A percentile compares a stretch with the other conserved stretches of the same genome.
Evolutionary conservation across 2,113 vertebrate genomes (phyloP).

Genomic region (Rhabdomys dilectus): DNA sequence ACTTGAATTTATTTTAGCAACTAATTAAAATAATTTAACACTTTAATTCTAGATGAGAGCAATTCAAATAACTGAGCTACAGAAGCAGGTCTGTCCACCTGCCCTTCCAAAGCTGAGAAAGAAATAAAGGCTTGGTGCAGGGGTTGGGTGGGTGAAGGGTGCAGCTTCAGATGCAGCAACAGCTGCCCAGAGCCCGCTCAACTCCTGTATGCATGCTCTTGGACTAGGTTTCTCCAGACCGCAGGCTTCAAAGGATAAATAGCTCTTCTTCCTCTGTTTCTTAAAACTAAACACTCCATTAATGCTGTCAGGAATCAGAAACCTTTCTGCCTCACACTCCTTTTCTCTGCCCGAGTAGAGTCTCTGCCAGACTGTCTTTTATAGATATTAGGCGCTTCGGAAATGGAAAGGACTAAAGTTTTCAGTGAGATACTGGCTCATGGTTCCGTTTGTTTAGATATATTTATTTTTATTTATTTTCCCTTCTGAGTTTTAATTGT

Average conservation of each 20-base stretch:
- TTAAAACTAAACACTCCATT: slow-evolving; percentile 42
- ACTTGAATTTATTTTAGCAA: slow-evolving; percentile 77
- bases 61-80: background rate
- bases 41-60: background rate
- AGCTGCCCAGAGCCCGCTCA: slow-evolving; percentile 39
- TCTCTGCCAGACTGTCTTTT: slow-evolving; percentile 53
- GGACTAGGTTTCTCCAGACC: slow-evolving; percentile 80
- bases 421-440: background rate
- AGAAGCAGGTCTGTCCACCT: slow-evolving; percentile 74
- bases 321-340: too few species aligned
- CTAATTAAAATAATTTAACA: slow-evolving; percentile 73
- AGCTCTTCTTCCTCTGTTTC: slow-evolving; percentile 78
- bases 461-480: background rate
- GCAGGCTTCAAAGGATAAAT: slow-evolving; percentile 75
- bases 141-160: slow-evolving; percentile 45
- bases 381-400: slow-evolving; percentile 38
- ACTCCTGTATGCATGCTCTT: background rate
- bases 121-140: slow-evolving; percentile 59
- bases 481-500: too few species aligned
- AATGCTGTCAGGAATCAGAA: background rate
- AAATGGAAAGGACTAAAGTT: slow-evolving; percentile 37
- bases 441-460: background rate
- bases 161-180: background rate
- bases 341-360: background rate
- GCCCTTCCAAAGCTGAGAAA: slow-evolving; percentile 64